Conservation (phyloP, 2,888 invertebrate species). For the Sericinus montela region DNA sequence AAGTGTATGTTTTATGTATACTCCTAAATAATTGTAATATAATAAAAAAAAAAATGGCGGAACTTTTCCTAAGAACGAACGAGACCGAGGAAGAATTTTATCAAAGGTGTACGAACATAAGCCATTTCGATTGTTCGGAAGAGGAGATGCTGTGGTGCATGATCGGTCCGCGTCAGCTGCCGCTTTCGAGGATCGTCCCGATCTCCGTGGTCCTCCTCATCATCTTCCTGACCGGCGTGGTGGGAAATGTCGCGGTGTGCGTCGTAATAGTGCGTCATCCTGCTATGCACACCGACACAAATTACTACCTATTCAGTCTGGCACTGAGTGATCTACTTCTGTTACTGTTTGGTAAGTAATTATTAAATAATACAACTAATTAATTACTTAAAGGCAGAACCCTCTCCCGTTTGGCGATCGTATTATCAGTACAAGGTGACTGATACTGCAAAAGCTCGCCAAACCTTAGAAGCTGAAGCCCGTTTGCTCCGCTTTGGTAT, state of each 20-base stretch:
- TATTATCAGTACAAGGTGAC: no score
- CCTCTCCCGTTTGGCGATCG: no score
- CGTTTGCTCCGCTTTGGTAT: no score
- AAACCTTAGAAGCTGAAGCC: no score
- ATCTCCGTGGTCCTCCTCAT: constrained; percentile 85
- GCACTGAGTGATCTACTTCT: constrained; percentile 92
- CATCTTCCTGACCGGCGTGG: constrained; percentile 90
- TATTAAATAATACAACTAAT: no score
- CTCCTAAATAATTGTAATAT: no score
- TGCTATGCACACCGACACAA: constrained; percentile 93
- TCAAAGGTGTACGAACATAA: constrained; percentile 62
- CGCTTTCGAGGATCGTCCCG: constrained; percentile 75
- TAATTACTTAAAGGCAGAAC: no score
- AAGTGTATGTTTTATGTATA: no score
- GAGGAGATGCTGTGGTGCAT: constrained; percentile 78
- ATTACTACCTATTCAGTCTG: constrained; percentile 94
- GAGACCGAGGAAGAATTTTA: constrained; percentile 45
- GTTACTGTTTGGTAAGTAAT: constrained; percentile 87
- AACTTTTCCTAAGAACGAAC: constrained; percentile 44
- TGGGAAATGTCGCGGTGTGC: constrained; percentile 92
- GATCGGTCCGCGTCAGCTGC: constrained; percentile 82
- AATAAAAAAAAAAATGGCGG: constrained; percentile 37
- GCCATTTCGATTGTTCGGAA: constrained; percentile 77
- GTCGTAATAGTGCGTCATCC: constrained; percentile 89
- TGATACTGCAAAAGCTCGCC: no score